A percentile compares a stretch with the other conserved stretches of the same genome.
Evolutionary conservation across 2,797 vertebrate species (phyloP).

Genomic region (Enteromius radiatus): DNA sequence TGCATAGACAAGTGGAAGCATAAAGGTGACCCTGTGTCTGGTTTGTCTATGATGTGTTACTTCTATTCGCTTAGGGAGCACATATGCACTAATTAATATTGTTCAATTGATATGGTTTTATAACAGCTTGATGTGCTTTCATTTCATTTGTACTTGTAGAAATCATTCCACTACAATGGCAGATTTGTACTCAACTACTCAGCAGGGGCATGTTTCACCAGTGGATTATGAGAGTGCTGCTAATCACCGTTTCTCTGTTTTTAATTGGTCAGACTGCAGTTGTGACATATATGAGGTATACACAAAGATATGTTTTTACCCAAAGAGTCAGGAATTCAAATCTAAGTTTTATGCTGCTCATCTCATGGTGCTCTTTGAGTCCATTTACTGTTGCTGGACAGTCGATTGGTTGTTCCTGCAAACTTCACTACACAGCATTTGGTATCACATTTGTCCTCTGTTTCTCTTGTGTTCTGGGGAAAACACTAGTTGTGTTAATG

Average conservation of each 20-base stretch:
- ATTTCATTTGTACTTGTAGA: constrained; percentile 28
- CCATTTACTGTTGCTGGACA: constrained; percentile 71
- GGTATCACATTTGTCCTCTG: constrained; percentile 74
- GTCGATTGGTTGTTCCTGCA: constrained; percentile 74
- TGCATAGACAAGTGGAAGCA: constrained; percentile 14
- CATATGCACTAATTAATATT: not conserved
- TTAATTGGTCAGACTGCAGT: constrained; percentile 28
- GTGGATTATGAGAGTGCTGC: constrained; percentile 34
- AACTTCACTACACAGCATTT: constrained; percentile 71
- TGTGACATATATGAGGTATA: constrained; percentile 17
- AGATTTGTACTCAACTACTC: constrained; percentile 2
- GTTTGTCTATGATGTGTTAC: not conserved
- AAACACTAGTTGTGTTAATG: constrained; percentile 74
- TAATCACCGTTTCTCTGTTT: constrained; percentile 41
- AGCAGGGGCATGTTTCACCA: constrained; percentile 4
- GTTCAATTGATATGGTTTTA: not conserved
- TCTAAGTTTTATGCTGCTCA: constrained; percentile 71
- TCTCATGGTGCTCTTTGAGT: constrained; percentile 71
- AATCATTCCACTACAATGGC: constrained; percentile 1
- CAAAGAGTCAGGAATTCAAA: constrained; percentile 70
- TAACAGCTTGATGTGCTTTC: not conserved
- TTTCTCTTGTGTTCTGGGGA: constrained; percentile 72
- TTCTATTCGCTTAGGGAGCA: not conserved
- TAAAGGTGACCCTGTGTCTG: constrained; percentile 42
- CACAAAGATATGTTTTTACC: constrained; percentile 12